Percentiles rank a stretch among this genome's conserved stretches.
These are phyloP conservation scores for Dolichopus griseipennis DNA, from an alignment of 2,888 invertebrate genomes.

Conservation along the genomic window DNA sequence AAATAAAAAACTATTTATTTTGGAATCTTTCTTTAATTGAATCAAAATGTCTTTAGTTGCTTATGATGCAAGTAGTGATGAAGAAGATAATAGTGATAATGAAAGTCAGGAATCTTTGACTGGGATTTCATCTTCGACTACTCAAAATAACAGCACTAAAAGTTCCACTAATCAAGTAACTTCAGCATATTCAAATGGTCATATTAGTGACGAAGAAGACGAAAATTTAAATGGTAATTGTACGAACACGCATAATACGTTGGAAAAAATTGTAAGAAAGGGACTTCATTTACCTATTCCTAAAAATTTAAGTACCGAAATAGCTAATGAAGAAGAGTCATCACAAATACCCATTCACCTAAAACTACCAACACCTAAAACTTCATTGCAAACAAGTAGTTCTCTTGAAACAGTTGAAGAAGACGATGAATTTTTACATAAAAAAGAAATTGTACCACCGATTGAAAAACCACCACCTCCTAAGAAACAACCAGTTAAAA, in stretches of 20 bases:
- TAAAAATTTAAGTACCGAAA: not conserved
- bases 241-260: not conserved
- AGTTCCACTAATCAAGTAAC: not conserved
- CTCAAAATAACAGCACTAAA: no score
- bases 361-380: conserved; percentile 36
- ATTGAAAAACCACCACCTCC: conserved; percentile 27
- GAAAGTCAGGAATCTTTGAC: conserved; percentile 17
- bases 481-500: conserved; percentile 49
- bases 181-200: conserved; percentile 36
- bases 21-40: no score
- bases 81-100: conserved; percentile 34
- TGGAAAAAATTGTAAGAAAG: not conserved
- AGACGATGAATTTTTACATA: conserved; percentile 56
- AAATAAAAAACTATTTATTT: no score
- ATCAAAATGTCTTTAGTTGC: conserved; percentile 56
- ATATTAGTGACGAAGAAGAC: conserved; percentile 37
- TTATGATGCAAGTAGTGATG: conserved; percentile 49
- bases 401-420: conserved; percentile 42
- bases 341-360: conserved; percentile 24
- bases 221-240: conserved; percentile 17
- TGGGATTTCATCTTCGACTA: no score
- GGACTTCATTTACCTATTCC: not conserved
- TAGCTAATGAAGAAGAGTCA: not conserved
- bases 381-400: not conserved
- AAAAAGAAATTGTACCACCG: conserved; percentile 46